Percentiles rank a stretch among this genome's conserved stretches.
phyloP scores from a whole-genome alignment of 2,888 invertebrate genomes.

The Orthosia incerta region DNA sequence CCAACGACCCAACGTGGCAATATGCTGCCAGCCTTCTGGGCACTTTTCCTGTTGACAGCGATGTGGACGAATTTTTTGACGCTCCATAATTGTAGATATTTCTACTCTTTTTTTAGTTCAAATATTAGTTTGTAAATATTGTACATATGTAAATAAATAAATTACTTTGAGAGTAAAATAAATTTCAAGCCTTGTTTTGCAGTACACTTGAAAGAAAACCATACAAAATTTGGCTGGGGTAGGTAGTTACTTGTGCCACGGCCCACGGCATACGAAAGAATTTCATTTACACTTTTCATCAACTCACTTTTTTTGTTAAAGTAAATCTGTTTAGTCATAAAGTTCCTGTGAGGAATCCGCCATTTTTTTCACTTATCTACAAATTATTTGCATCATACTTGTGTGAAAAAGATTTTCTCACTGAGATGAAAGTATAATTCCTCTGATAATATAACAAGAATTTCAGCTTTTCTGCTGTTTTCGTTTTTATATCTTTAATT shows the following conservation, averaged over 20 bases:
- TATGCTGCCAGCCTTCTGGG: no score
- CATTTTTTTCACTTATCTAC: conserved; percentile 15
- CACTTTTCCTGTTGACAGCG: no score
- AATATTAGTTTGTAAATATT: no score
- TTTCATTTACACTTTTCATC: conserved; percentile 3
- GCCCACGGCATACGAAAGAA: background rate
- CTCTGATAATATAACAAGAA: background rate
- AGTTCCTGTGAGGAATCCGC: background rate
- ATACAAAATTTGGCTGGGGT: background rate
- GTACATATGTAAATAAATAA: no score
- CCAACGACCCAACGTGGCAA: no score
- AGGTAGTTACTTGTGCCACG: background rate
- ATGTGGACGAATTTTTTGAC: no score
- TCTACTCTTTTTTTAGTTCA: no score
- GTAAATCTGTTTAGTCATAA: conserved; percentile 20
- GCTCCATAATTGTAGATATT: no score
- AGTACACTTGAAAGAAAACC: background rate
- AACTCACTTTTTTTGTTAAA: conserved; percentile 8
- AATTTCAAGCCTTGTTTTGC: background rate
- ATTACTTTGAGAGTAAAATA: no score
- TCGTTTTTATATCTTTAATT: background rate
- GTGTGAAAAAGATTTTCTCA: conserved; percentile 13
- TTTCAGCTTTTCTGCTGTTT: background rate
- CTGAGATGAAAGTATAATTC: conserved; percentile 9
- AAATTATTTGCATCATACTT: conserved; percentile 3